phyloP scores from a whole-genome alignment of 2,888 invertebrate genomes.

The Chouioia cunea region DNA sequence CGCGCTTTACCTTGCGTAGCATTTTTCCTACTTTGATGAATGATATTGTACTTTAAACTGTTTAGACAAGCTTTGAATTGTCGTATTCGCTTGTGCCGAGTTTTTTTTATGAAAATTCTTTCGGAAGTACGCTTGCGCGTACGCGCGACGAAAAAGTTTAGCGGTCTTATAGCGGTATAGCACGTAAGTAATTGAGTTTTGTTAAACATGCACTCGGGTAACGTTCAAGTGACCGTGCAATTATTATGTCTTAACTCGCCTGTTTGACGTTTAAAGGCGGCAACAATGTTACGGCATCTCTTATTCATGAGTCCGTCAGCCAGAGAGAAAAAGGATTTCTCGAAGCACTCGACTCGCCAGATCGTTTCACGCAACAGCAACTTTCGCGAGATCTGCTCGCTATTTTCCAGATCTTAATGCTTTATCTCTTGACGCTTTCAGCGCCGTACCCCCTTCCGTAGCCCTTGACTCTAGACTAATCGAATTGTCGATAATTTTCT shows the following conservation, averaged over 20 bases:
- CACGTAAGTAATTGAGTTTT: no score
- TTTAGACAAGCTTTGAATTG: no score
- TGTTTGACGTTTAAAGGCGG: conserved; percentile 39
- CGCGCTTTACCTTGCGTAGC: no score
- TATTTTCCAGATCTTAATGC: conserved; percentile 33
- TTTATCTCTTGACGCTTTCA: conserved; percentile 1
- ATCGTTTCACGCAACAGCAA: conserved; percentile 41
- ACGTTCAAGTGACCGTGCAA: neutral
- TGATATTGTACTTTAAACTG: no score
- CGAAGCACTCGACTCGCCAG: conserved; percentile 36
- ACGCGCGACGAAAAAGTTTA: no score
- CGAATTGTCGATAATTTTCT: conserved; percentile 6
- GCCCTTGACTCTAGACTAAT: neutral
- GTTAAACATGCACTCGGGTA: conserved; percentile 13
- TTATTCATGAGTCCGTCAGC: conserved; percentile 33
- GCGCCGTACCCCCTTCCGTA: no score
- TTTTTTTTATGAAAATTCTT: no score
- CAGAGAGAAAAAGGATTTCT: conserved; percentile 42
- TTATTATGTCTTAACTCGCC: conserved; percentile 35
- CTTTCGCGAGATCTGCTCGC: conserved; percentile 30
- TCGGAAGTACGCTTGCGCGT: no score
- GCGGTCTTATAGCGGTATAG: no score
- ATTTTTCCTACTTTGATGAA: no score
- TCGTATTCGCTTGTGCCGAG: no score
- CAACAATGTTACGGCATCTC: conserved; percentile 35